Percentiles rank a stretch among this genome's conserved stretches.
Conservation (phyloP, 2,797 vertebrate species). For the Anguilla megastoma region DNA sequence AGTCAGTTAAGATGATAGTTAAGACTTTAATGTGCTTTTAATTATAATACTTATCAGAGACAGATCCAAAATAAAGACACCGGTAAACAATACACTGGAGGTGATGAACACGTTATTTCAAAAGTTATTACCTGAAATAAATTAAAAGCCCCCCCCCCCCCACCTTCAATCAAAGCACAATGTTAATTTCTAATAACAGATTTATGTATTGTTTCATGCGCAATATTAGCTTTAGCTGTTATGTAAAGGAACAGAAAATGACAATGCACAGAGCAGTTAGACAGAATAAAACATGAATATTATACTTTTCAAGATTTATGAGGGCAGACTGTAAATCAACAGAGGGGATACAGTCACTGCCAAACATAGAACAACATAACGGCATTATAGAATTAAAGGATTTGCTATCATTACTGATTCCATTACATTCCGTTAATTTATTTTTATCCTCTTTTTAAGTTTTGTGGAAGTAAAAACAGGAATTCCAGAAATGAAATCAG, state of each 20-base stretch:
- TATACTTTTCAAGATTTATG: not conserved
- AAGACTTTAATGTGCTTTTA: conserved; percentile 83
- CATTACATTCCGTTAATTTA: not conserved
- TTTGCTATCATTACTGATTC: not conserved
- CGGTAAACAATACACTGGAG: conserved; percentile 72
- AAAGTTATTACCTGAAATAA: conserved; percentile 15
- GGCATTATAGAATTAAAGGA: not conserved
- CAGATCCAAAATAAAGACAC: conserved; percentile 75
- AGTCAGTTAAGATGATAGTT: conserved; percentile 81
- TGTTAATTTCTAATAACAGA: conserved; percentile 2
- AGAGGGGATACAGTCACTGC: too few species aligned
- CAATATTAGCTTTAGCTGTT: not conserved
- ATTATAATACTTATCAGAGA: conserved; percentile 65
- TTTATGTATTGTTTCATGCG: not conserved
- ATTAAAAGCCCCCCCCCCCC: not conserved
- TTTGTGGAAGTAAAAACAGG: not conserved
- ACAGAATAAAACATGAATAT: not conserved
- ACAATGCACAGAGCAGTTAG: not conserved
- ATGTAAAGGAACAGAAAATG: conserved; percentile 61
- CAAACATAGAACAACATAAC: not conserved
- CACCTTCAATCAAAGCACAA: not conserved
- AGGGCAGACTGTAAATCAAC: not conserved
- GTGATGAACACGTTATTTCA: conserved; percentile 53
- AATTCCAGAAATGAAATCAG: conserved; percentile 12
- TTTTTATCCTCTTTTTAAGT: not conserved